A percentile compares a stretch with the other conserved stretches of the same genome.
These are phyloP conservation scores for Asbolus verrucosus DNA, from an alignment of 1,140 invertebrate genomes.

Conservation along the genomic window DNA sequence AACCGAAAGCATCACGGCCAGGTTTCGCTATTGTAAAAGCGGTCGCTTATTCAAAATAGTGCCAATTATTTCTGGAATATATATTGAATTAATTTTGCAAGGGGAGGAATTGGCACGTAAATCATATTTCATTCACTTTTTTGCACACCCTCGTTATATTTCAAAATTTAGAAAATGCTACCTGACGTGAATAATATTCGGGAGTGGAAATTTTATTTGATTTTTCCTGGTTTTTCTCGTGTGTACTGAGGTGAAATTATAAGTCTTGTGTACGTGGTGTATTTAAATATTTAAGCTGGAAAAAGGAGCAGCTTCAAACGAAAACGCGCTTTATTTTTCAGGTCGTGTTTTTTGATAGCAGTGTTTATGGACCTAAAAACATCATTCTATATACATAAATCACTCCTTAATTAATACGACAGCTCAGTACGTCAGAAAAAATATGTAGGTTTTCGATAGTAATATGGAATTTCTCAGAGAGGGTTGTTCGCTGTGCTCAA, in stretches of 20 bases:
- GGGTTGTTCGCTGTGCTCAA: too few species aligned
- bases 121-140: constrained; percentile 27
- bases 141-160: constrained; percentile 25
- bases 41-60: constrained; percentile 16
- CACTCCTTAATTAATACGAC: not conserved
- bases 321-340: constrained; percentile 28
- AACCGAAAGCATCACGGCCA: not conserved
- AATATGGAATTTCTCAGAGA: too few species aligned
- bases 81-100: constrained; percentile 25
- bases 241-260: constrained; percentile 39
- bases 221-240: constrained; percentile 38
- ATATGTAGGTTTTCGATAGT: too few species aligned
- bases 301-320: constrained; percentile 37
- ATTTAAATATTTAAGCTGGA: constrained; percentile 36
- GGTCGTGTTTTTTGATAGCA: constrained; percentile 26
- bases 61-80: constrained; percentile 16
- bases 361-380: not conserved
- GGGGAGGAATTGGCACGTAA: constrained; percentile 9
- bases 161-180: constrained; percentile 27
- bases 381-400: not conserved
- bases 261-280: constrained; percentile 36
- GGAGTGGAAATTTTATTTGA: constrained; percentile 38
- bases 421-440: too few species aligned
- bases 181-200: constrained; percentile 36
- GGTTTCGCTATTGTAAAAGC: not conserved